These are phyloP conservation scores for Drosophila chauvacae DNA, from an alignment of 1,140 invertebrate genomes.

Conservation along the genomic window DNA sequence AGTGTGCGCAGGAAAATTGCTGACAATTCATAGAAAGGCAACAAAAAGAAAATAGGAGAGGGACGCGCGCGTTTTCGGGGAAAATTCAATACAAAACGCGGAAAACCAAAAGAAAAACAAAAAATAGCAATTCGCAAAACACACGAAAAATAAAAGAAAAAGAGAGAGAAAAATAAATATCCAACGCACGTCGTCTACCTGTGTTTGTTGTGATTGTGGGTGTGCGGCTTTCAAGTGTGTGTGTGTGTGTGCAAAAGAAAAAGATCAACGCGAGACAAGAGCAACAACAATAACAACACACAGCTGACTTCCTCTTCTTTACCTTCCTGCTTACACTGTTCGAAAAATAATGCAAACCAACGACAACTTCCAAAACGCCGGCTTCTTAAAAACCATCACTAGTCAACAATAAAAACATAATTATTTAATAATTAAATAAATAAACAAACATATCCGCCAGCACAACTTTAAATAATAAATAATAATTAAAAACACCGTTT, in stretches of 20 bases:
- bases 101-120: slow-evolving; percentile 59
- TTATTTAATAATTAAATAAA: slow-evolving; percentile 11
- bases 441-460: slow-evolving; percentile 70
- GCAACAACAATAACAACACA: slow-evolving; percentile 34
- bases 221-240: slow-evolving; percentile 23
- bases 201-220: slow-evolving; percentile 17
- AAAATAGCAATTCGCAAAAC: slow-evolving; percentile 11
- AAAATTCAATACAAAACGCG: slow-evolving; percentile 79
- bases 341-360: slow-evolving; percentile 43
- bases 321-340: slow-evolving; percentile 34
- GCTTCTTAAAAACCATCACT: slow-evolving; percentile 27
- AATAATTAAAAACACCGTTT: neutral
- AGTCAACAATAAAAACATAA: slow-evolving; percentile 40
- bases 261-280: slow-evolving; percentile 47
- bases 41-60: slow-evolving; percentile 12
- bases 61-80: slow-evolving; percentile 35
- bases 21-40: slow-evolving; percentile 53
- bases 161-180: slow-evolving; percentile 40
- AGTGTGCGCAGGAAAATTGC: slow-evolving; percentile 69
- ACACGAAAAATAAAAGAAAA: slow-evolving; percentile 16
- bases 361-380: slow-evolving; percentile 32
- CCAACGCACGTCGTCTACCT: slow-evolving; percentile 47
- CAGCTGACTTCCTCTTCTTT: slow-evolving; percentile 36
- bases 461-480: slow-evolving; percentile 11
- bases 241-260: slow-evolving; percentile 31